These are phyloP conservation scores for Invenusta paracnida DNA, from an alignment of 2,888 invertebrate genomes.

Conservation along the genomic window DNA sequence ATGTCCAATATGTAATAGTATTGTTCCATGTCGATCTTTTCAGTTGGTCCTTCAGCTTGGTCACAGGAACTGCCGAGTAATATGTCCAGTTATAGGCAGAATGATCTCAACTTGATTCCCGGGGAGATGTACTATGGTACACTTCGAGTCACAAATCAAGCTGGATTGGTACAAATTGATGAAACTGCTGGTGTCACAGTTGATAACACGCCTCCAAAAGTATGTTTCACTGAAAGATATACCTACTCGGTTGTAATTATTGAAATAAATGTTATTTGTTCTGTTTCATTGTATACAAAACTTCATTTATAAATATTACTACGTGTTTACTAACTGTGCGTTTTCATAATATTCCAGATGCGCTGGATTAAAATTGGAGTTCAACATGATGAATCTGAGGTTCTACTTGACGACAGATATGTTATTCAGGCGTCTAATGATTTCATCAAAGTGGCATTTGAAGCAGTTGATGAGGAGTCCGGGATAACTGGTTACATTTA, in stretches of 20 bases:
- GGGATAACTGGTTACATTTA: constrained; percentile 47
- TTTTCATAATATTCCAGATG: background rate
- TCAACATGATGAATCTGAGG: constrained; percentile 48
- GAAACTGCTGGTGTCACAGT: background rate
- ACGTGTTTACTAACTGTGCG: too few species aligned
- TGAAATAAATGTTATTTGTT: too few species aligned
- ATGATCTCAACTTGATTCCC: background rate
- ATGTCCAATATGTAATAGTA: too few species aligned
- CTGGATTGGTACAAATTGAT: background rate
- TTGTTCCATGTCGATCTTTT: too few species aligned
- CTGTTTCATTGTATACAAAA: background rate
- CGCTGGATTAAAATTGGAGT: constrained; percentile 27
- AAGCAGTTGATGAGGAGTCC: constrained; percentile 49
- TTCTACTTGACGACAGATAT: constrained; percentile 47
- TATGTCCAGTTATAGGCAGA: background rate
- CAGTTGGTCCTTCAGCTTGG: too few species aligned
- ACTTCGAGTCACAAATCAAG: background rate
- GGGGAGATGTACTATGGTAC: background rate
- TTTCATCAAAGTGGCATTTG: constrained; percentile 49
- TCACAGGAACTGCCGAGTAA: background rate
- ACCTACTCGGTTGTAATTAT: too few species aligned
- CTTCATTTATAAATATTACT: background rate
- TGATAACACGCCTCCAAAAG: background rate
- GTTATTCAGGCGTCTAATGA: constrained; percentile 49
- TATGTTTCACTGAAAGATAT: too few species aligned